A percentile compares a stretch with the other conserved stretches of the same genome.
Conservation (phyloP, 2,888 invertebrate genomes). For the Sarcophaga subvicina region DNA sequence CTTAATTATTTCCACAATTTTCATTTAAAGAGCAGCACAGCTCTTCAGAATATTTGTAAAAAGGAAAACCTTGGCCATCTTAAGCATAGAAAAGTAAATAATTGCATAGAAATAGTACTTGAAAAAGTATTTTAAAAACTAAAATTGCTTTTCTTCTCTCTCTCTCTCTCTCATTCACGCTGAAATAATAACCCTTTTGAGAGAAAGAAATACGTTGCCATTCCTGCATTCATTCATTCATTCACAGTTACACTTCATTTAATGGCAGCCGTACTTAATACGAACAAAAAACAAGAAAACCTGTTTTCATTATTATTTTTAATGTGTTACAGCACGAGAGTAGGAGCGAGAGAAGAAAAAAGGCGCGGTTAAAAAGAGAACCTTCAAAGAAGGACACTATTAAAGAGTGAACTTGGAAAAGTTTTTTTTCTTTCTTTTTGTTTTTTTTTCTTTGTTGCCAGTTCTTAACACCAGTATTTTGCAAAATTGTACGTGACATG, state of each 20-base stretch:
- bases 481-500: slow-evolving; percentile 35
- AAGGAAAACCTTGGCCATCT: slow-evolving; percentile 34
- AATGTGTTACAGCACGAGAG: not conserved
- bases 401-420: not conserved
- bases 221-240: too few species aligned
- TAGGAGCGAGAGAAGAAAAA: not conserved
- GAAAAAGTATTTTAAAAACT: slow-evolving; percentile 24
- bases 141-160: not conserved
- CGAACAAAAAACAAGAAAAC: too few species aligned
- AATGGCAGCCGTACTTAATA: slow-evolving; percentile 1
- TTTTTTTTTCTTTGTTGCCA: too few species aligned
- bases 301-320: too few species aligned
- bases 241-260: slow-evolving; percentile 28
- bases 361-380: not conserved
- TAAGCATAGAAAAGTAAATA: slow-evolving; percentile 21
- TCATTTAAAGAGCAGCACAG: too few species aligned
- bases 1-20: too few species aligned
- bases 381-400: not conserved
- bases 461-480: not conserved
- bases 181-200: too few species aligned
- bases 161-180: too few species aligned
- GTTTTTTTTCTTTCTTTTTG: too few species aligned
- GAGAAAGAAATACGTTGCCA: too few species aligned
- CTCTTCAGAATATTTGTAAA: too few species aligned
- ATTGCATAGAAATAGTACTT: slow-evolving; percentile 38